Evolutionary conservation across 2,888 invertebrate species (phyloP), one percentile per base, ranked within the genome.

Genomic region (Ochlodes sylvanus): DNA sequence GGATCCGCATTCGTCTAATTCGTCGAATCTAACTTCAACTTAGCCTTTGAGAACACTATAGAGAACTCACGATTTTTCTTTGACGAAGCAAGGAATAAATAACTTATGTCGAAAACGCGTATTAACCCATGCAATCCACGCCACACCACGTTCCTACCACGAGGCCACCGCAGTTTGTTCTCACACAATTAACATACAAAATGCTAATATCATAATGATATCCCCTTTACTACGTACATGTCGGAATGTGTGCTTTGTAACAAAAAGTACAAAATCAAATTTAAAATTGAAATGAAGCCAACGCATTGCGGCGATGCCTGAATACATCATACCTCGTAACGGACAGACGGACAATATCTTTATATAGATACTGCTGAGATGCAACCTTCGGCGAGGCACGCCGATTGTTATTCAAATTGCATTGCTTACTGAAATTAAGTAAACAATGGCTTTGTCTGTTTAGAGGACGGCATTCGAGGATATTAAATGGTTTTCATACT

Each of bases 351-450:
- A 61, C 60, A 67, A 61, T 67, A 41, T 61, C 61, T 55, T 67
- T 61, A 67, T 55, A 38, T 67, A 61, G 67, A 34, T 15, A 47
- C 67, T 34, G 54, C 52, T 17, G 61, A 52, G 27, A 27, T 27
- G 65, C 65, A 66, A 61, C 67, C 61, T 67, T 67, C 67, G 15
- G 21, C 55, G 5, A 27, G 27, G 60, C 65, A 58, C 41, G 32
- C 5, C 34, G 55, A 60, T 61, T 67, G 60, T 61, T 61, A 67
- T 67, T 67, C 67, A 61, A 67, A 67, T 61, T 67, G 60, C 67
- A 67, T 61, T 60, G 54, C 42, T 21, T 44, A 42, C 67, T 67
- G 42, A 67, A 67, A 61, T 67, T 67, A 61, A 56, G 55, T 67
- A 67, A 67, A 66, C 60, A 67, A 67, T 56, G 47, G 21, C 61